phyloP scores from a whole-genome alignment of 2,113 vertebrate species.

The Sander lucioperca region DNA sequence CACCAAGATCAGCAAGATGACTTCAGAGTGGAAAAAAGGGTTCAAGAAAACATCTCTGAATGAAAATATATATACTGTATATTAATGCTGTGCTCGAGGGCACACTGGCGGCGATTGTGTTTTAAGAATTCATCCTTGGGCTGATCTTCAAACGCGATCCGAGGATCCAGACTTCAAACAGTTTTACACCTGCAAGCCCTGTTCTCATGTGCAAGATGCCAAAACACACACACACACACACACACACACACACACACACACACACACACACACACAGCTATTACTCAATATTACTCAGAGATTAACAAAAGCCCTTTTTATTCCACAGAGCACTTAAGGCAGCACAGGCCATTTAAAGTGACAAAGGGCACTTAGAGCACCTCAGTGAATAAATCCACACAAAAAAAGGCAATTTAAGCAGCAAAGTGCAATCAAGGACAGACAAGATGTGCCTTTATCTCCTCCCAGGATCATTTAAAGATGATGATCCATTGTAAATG shows the following conservation, averaged over 20 bases:
- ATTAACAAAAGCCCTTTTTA: slow-evolving; percentile 43
- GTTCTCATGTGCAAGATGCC: background rate
- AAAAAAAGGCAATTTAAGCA: slow-evolving; percentile 58
- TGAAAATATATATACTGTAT: too few species aligned
- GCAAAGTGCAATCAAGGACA: slow-evolving; percentile 43
- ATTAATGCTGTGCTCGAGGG: background rate
- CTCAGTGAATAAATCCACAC: slow-evolving; percentile 40
- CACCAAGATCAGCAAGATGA: background rate
- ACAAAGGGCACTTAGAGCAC: slow-evolving; percentile 51
- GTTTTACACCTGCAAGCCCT: slow-evolving; percentile 22
- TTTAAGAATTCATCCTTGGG: slow-evolving; percentile 3
- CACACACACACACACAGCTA: slow-evolving; percentile 10
- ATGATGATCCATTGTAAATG: slow-evolving; percentile 13
- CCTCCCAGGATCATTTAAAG: slow-evolving; percentile 12
- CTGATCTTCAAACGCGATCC: slow-evolving; percentile 9
- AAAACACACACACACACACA: slow-evolving; percentile 18
- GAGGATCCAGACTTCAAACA: background rate
- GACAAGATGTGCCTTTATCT: background rate
- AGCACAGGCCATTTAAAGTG: slow-evolving; percentile 40
- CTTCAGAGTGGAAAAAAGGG: background rate
- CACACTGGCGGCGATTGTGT: background rate
- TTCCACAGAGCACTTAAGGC: slow-evolving; percentile 30
- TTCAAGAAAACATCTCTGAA: too few species aligned
- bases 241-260: slow-evolving; percentile 22
- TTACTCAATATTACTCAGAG: slow-evolving; percentile 4